Evolutionary conservation across 2,888 invertebrate species (phyloP).

Genomic region (Agonopterix alstromeriana): DNA sequence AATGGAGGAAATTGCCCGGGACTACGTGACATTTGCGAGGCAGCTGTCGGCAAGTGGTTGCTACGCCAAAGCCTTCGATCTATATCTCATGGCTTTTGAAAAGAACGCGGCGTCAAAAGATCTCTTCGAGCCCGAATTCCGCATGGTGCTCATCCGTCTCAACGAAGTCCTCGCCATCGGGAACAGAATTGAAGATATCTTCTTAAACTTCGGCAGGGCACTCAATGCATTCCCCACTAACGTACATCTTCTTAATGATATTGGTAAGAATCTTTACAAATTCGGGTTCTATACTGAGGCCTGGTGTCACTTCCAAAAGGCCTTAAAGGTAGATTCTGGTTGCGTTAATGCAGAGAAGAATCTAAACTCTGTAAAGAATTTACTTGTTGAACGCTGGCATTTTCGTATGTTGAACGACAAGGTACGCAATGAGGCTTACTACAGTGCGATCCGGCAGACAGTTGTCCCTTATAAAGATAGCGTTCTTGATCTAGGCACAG

Average conservation of each 20-base stretch:
- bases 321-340: constrained; percentile 60
- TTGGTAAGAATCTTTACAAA: constrained; percentile 64
- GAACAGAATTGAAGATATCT: constrained; percentile 43
- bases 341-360: constrained; percentile 80
- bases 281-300: constrained; percentile 75
- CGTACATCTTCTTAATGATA: constrained; percentile 44
- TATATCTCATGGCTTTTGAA: constrained; percentile 43
- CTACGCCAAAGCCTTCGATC: constrained; percentile 44
- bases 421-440: constrained; percentile 80
- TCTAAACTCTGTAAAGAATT: constrained; percentile 81
- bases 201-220: constrained; percentile 42
- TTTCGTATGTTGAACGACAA: constrained; percentile 89
- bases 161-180: constrained; percentile 30
- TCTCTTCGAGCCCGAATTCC: constrained; percentile 40
- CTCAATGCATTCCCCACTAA: constrained; percentile 39
- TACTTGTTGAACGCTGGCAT: constrained; percentile 87
- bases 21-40: constrained; percentile 34
- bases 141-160: constrained; percentile 27
- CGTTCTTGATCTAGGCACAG: constrained; percentile 86
- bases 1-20: not conserved
- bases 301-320: constrained; percentile 73
- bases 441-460: constrained; percentile 76
- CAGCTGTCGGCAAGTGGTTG: constrained; percentile 28
- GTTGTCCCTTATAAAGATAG: constrained; percentile 58
- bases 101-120: constrained; percentile 28